A percentile compares a stretch with the other conserved stretches of the same genome.
Conservation (phyloP, 2,113 vertebrate species). For the Scomber colias region DNA sequence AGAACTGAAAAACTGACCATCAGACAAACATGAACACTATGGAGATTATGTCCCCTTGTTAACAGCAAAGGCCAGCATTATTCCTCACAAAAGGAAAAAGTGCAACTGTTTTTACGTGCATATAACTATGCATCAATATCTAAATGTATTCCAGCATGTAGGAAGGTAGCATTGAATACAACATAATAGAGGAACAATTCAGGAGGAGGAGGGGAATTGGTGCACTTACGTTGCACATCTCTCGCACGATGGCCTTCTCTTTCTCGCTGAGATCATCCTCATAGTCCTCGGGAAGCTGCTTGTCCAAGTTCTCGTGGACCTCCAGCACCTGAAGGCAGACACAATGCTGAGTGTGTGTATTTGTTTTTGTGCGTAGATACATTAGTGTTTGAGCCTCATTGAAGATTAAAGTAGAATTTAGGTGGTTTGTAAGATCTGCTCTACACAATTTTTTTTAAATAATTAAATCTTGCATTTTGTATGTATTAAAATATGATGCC, state of each 20-base stretch:
- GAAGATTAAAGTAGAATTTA: too few relatives aligned
- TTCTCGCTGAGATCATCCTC: conserved; percentile 96
- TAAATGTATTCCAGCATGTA: not conserved
- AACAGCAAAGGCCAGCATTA: not conserved
- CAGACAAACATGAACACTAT: conserved; percentile 1
- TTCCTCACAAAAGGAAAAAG: not conserved
- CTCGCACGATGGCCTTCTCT: conserved; percentile 95
- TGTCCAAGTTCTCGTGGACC: conserved; percentile 96
- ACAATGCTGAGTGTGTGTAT: not conserved
- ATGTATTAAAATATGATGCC: too few relatives aligned
- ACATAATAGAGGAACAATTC: not conserved
- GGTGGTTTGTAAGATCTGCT: too few relatives aligned
- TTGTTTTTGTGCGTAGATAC: too few relatives aligned
- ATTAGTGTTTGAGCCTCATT: too few relatives aligned
- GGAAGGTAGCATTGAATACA: not conserved
- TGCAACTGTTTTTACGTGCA: not conserved
- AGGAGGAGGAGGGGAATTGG: not conserved
- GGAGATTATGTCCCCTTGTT: conserved; percentile 9
- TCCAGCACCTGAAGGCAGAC: conserved; percentile 89
- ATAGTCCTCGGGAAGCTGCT: conserved; percentile 91
- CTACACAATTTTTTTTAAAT: too few relatives aligned
- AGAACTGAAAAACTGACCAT: not conserved
- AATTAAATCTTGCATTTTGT: too few relatives aligned
- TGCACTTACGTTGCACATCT: conserved; percentile 95
- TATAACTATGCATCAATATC: not conserved